phyloP scores from a whole-genome alignment of 1,140 invertebrate species.

The Trinorchestia longiramus region DNA sequence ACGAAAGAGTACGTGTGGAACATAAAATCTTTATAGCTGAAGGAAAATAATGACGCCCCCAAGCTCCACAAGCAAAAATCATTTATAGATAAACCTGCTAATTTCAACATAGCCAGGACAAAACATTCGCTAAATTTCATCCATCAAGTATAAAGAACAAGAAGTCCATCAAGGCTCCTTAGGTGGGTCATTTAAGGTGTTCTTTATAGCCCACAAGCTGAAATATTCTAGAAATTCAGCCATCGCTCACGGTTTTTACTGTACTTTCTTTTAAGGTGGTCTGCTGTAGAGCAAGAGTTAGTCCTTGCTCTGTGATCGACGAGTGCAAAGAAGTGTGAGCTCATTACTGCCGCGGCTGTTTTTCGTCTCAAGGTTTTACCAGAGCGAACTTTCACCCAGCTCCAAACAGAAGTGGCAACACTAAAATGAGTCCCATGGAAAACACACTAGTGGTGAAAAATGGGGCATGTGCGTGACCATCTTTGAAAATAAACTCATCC shows the following conservation, averaged over 20 bases:
- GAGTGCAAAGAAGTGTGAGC: background rate
- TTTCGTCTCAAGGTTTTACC: background rate
- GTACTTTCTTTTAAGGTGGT: background rate
- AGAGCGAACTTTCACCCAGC: background rate
- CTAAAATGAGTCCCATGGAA: background rate
- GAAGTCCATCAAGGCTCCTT: background rate
- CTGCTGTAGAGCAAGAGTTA: background rate
- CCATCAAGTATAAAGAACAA: background rate
- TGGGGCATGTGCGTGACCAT: background rate
- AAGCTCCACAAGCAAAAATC: background rate
- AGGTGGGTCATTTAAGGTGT: background rate
- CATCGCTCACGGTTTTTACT: background rate
- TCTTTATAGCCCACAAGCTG: background rate
- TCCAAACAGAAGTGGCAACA: background rate
- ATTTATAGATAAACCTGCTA: background rate
- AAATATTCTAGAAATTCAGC: background rate
- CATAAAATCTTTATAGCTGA: background rate
- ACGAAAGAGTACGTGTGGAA: too few relatives aligned
- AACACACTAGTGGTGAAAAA: background rate
- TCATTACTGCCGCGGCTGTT: background rate
- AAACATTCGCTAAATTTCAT: background rate
- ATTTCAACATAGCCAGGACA: background rate
- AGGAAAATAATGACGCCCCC: background rate
- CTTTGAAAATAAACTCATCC: background rate
- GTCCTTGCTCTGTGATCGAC: background rate